Evolutionary conservation across 2,888 invertebrate species (phyloP).

Genomic region (Lycophotia porphyrea): DNA sequence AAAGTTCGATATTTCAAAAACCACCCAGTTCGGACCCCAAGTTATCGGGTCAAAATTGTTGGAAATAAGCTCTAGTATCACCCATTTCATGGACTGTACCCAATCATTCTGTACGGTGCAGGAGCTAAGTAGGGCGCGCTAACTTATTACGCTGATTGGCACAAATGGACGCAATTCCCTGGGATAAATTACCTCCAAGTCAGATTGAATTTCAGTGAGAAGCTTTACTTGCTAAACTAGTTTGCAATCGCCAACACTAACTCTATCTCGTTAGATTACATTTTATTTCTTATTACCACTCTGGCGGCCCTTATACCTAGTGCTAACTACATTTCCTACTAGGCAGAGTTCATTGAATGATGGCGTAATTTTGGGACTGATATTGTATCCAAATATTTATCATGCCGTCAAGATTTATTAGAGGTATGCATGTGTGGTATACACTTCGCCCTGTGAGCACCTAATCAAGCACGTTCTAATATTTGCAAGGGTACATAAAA

Average conservation of each 20-base stretch:
- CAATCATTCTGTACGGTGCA: too few relatives aligned
- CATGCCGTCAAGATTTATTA: constrained; percentile 9
- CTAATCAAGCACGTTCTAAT: constrained; percentile 9
- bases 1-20: too few relatives aligned
- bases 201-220: constrained; percentile 34
- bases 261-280: constrained; percentile 1
- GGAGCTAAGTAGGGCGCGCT: constrained; percentile 1
- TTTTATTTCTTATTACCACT: constrained; percentile 21
- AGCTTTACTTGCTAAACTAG: constrained; percentile 31
- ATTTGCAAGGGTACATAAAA: background rate
- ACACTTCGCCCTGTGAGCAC: background rate
- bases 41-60: too few relatives aligned
- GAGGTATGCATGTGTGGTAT: background rate
- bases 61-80: too few relatives aligned
- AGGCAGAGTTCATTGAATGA: constrained; percentile 22
- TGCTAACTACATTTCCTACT: background rate
- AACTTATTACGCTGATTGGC: constrained; percentile 27
- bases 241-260: constrained; percentile 16
- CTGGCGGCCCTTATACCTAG: constrained; percentile 5
- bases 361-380: constrained; percentile 8
- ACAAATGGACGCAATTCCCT: constrained; percentile 43
- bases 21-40: too few relatives aligned
- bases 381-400: constrained; percentile 35
- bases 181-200: constrained; percentile 51
- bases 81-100: too few relatives aligned